phyloP scores from a whole-genome alignment of 1,140 invertebrate genomes.

The Megalonaias nervosa region DNA sequence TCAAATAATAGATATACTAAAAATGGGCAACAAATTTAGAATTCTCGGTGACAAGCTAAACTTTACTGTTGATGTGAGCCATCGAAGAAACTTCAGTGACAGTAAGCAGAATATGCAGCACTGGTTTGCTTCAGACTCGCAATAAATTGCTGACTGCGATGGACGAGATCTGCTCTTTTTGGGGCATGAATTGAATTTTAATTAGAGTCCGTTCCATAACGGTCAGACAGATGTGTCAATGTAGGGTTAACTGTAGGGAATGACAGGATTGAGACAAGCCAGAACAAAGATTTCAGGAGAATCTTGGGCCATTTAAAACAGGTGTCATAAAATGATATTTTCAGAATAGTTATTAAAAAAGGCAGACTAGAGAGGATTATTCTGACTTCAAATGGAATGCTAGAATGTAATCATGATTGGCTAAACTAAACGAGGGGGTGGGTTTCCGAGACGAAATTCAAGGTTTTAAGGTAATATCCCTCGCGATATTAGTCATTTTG shows the following conservation, averaged over 20 bases:
- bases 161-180: too few species aligned
- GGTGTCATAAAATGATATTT: too few species aligned
- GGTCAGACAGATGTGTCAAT: neutral
- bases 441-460: too few species aligned
- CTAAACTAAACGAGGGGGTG: too few species aligned
- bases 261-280: constrained; percentile 2
- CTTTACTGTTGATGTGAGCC: constrained; percentile 25
- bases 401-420: too few species aligned
- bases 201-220: constrained; percentile 9
- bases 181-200: neutral
- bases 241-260: neutral
- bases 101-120: constrained; percentile 26
- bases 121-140: constrained; percentile 28
- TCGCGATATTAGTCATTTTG: too few species aligned
- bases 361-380: too few species aligned
- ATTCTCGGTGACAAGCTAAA: constrained; percentile 39
- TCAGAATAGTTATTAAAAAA: too few species aligned
- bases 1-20: constrained; percentile 12
- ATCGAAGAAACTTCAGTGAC: neutral
- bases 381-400: too few species aligned
- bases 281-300: neutral
- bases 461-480: too few species aligned
- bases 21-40: constrained; percentile 17
- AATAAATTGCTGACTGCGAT: too few species aligned
- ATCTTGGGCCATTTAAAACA: too few species aligned